phyloP scores from a whole-genome alignment of 30 jellyfish, hydroid and myxozoan genomes.

The Phacellophora camtschatica region DNA sequence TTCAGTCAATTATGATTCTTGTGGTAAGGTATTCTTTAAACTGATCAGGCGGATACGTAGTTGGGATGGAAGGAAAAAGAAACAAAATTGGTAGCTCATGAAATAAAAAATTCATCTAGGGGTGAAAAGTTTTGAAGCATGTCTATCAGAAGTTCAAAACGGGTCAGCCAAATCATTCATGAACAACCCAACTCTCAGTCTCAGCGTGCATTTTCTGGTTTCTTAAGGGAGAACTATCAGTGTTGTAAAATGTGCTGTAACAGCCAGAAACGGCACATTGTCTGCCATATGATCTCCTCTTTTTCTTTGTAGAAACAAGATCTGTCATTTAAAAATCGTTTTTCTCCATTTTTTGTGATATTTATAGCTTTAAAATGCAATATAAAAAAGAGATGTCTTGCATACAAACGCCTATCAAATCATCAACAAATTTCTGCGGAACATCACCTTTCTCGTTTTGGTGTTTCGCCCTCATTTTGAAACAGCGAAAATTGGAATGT shows the following conservation, averaged over 20 bases:
- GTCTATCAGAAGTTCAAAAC: slow-evolving; percentile 50
- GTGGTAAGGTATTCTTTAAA: slow-evolving; percentile 32
- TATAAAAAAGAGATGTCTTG: too few species aligned
- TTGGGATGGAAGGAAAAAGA: slow-evolving; percentile 54
- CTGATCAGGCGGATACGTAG: slow-evolving; percentile 26
- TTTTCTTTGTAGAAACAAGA: background rate
- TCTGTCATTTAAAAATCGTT: background rate
- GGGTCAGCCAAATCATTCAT: slow-evolving; percentile 65
- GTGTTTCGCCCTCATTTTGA: background rate
- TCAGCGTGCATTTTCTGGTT: slow-evolving; percentile 9
- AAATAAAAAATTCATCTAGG: slow-evolving; percentile 54
- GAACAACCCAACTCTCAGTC: slow-evolving; percentile 59
- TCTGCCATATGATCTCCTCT: background rate
- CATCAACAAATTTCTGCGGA: background rate
- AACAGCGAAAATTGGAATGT: background rate
- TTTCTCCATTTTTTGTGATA: background rate
- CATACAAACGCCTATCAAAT: too few species aligned
- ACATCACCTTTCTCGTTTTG: background rate
- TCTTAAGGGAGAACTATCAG: slow-evolving; percentile 25
- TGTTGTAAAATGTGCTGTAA: background rate
- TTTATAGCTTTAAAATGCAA: too few species aligned
- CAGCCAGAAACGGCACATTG: slow-evolving; percentile 21
- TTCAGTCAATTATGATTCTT: slow-evolving; percentile 54
- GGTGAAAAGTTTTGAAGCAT: slow-evolving; percentile 51
- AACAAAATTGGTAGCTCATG: slow-evolving; percentile 48